Percentiles rank a stretch among this genome's conserved stretches.
These are phyloP conservation scores for Drosophila macrospina DNA, from an alignment of 2,888 invertebrate genomes.

Conservation along the genomic window DNA sequence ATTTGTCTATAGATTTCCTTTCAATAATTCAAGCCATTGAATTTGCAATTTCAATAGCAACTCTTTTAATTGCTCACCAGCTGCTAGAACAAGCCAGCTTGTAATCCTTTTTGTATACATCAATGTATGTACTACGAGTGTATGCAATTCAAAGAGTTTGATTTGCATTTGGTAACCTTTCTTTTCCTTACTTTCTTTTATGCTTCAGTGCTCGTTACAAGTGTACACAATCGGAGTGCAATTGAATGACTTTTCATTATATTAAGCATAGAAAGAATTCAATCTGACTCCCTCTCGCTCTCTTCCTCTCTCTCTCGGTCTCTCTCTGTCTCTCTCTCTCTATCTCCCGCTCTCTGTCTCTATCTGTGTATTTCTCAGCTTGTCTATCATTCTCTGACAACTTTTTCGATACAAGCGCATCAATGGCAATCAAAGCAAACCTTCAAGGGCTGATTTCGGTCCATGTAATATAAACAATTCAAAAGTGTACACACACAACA, in stretches of 20 bases:
- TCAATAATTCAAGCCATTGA: background rate
- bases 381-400: slow-evolving; percentile 37
- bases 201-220: background rate
- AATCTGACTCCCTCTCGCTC: background rate
- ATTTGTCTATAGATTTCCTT: slow-evolving; percentile 1
- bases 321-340: slow-evolving; percentile 15
- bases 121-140: slow-evolving; percentile 5
- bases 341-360: slow-evolving; percentile 8
- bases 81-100: background rate
- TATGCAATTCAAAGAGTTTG: slow-evolving; percentile 29
- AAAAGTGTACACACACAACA: slow-evolving; percentile 49
- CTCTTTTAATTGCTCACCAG: slow-evolving; percentile 26
- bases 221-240: slow-evolving; percentile 50
- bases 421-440: slow-evolving; percentile 80
- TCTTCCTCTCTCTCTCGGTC: background rate
- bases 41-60: background rate
- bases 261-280: slow-evolving; percentile 38
- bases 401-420: slow-evolving; percentile 62
- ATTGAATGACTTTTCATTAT: slow-evolving; percentile 77
- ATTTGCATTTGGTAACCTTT: slow-evolving; percentile 25
- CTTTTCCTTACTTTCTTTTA: slow-evolving; percentile 16
- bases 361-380: slow-evolving; percentile 11
- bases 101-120: slow-evolving; percentile 32
- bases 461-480: slow-evolving; percentile 72
- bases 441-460: slow-evolving; percentile 78